Percentiles rank a stretch among this genome's conserved stretches.
phyloP scores from a whole-genome alignment of 2,113 vertebrate genomes.

The Orcinus orca region DNA sequence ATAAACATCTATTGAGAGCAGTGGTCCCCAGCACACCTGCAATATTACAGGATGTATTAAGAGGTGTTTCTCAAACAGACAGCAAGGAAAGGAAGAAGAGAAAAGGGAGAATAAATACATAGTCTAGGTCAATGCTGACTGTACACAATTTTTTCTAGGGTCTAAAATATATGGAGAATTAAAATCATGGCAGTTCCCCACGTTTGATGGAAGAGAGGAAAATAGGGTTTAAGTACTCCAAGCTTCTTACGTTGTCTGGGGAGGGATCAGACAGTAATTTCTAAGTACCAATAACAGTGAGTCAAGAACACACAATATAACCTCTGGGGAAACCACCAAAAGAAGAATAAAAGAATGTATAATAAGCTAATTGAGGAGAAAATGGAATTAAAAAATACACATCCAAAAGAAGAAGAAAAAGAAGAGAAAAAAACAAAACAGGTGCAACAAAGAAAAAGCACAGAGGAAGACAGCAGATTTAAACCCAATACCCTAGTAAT shows the following conservation, averaged over 20 bases:
- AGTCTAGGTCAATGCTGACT: neutral
- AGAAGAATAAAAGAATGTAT: neutral
- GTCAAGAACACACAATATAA: neutral
- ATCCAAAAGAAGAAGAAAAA: neutral
- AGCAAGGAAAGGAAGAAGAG: neutral
- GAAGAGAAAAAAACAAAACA: neutral
- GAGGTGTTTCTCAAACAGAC: neutral
- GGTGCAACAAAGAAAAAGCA: neutral
- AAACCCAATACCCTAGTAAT: neutral
- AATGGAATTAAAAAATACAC: neutral
- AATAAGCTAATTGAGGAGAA: neutral
- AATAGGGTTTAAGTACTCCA: accelerated
- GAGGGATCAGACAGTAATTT: neutral
- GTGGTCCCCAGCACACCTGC: neutral
- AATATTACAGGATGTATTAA: neutral
- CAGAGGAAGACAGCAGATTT: neutral
- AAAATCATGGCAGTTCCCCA: accelerated
- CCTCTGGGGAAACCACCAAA: neutral
- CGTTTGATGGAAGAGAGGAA: neutral
- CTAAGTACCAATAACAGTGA: too few relatives aligned
- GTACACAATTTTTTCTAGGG: accelerated
- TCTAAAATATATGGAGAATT: accelerated
- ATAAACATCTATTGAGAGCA: neutral
- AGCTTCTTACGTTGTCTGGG: neutral
- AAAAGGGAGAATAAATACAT: accelerated